Conservation (phyloP, 1,140 invertebrate genomes). For the Neotoxoptera formosana region DNA sequence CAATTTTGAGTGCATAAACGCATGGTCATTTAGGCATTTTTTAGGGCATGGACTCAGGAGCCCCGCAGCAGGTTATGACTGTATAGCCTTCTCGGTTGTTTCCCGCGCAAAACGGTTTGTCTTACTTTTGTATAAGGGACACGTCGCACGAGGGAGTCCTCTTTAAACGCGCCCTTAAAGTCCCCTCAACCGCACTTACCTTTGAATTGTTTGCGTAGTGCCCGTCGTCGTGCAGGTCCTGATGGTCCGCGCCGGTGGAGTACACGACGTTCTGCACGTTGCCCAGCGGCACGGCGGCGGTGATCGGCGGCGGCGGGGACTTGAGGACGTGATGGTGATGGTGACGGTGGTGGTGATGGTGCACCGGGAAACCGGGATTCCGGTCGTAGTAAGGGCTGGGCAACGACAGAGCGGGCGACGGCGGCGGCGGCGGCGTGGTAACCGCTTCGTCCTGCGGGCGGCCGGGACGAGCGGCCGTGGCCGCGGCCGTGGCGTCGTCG, state of each 20-base stretch:
- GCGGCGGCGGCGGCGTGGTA: background rate
- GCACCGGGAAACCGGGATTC: slow-evolving; percentile 25
- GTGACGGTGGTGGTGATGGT: background rate
- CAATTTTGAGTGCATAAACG: no score
- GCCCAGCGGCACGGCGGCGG: background rate
- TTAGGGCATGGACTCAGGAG: no score
- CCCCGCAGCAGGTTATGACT: no score
- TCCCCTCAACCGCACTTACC: background rate
- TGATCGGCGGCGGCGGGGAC: background rate
- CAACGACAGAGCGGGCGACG: background rate
- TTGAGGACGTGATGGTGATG: background rate
- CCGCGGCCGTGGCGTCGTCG: background rate
- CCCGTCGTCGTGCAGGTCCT: no score
- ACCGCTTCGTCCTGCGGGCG: background rate
- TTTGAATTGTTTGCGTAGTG: background rate
- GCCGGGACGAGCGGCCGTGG: background rate
- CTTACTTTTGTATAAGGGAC: no score
- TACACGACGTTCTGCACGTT: slow-evolving; percentile 22
- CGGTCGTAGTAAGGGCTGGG: slow-evolving; percentile 36
- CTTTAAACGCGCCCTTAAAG: no score
- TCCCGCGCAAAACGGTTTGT: no score
- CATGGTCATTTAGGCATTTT: no score
- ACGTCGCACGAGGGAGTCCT: no score
- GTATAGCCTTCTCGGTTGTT: no score
- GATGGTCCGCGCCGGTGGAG: no score